Evolutionary conservation across 2,113 vertebrate genomes (phyloP), one percentile per base, ranked within the genome.

Genomic region (Columba janthina): DNA sequence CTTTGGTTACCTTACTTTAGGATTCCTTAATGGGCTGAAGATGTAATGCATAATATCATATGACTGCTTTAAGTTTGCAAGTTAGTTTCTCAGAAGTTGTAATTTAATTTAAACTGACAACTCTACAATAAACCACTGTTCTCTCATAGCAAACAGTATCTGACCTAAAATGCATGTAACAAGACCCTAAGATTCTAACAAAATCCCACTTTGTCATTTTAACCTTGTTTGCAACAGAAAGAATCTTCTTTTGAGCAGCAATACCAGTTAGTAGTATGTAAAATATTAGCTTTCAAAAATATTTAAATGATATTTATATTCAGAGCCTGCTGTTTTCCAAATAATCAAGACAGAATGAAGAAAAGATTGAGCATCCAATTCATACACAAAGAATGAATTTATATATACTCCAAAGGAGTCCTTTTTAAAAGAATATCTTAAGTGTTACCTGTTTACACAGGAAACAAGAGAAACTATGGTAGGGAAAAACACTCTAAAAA

Each of bases 61-160:
- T 98, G 97, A 98, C 98, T 98, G 96, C 97, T 98, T 98, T 98
- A 98, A 98, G 98, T 98, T 98, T 98, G 95, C 97, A 97, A 98
- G 98, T 98, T 98, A 98, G 97, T 99, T 98, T 98, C 98, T 99
- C 92, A 97, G 98, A 99, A 98, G 98, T 98, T 98, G 81, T 98
- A 98, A 99, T 99, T 98, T 98, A 98, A 99, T 99, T 99, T 98
- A 98, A 98, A 99, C 99, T 97, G 98, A 99, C 98, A 98, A 98
- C 97, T 96, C 95, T 96, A 98, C 98, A 98, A 98, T 99, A 99
- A 99, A 99, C 98, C 96, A 97, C 98, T 98, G 97, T 97, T 97
- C 94, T 98, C 96, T 98, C 95, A 97, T 94, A 98, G 97, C 98
- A 98, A 98, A 97, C 74, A 95, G 62, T 98, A 97, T 98, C 98